Evolutionary conservation across 2,113 vertebrate species (phyloP).

Genomic region (Fregata magnificens): DNA sequence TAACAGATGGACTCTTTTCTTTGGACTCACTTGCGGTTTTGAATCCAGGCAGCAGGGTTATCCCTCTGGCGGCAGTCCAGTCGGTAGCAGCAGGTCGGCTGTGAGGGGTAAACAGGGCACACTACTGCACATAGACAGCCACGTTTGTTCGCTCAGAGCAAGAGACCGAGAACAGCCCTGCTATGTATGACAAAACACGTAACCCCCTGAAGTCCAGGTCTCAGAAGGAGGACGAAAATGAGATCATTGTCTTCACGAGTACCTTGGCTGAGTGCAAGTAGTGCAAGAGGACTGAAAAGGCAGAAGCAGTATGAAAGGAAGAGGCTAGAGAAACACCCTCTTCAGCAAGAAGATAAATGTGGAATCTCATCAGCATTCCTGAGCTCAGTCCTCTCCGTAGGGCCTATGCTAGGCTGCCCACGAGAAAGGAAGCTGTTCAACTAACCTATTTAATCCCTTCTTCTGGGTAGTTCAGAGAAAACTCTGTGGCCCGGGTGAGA

Average conservation of each 20-base stretch:
- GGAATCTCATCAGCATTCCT: not conserved
- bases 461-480: not conserved
- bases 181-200: not conserved
- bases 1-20: not conserved
- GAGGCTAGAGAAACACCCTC: not conserved
- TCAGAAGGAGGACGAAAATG: not conserved
- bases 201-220: not conserved
- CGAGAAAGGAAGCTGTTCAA: not conserved
- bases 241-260: not conserved
- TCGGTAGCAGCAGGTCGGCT: not conserved
- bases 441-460: not conserved
- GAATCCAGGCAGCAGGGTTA: not conserved
- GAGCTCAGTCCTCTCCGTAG: not conserved
- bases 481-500: not conserved
- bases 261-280: not conserved
- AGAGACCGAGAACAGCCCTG: not conserved
- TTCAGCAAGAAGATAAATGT: not conserved
- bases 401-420: not conserved
- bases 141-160: fast-evolving
- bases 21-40: not conserved
- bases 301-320: not conserved
- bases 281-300: not conserved
- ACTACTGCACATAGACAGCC: not conserved
- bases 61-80: not conserved
- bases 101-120: not conserved